Evolutionary conservation across 2,113 vertebrate species (phyloP).

Genomic region (Xerus inauris): DNA sequence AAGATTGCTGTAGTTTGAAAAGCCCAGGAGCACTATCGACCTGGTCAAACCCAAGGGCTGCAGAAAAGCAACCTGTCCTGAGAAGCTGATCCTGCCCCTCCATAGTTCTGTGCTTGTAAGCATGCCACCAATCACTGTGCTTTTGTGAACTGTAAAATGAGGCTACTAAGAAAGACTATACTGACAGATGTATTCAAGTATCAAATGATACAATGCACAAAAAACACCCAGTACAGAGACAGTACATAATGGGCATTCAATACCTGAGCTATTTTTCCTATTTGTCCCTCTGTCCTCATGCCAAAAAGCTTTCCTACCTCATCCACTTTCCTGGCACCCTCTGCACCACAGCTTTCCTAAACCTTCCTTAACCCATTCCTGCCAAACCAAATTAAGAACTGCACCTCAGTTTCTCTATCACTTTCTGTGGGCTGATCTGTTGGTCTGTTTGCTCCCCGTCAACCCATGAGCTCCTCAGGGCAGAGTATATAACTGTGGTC

Average conservation of each 20-base stretch:
- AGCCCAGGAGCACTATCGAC: neutral
- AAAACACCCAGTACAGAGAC: neutral
- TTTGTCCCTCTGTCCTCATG: neutral
- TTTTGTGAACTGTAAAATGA: neutral
- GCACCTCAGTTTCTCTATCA: rapidly evolving
- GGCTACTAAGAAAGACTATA: neutral
- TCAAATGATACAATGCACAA: neutral
- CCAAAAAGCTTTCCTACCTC: neutral
- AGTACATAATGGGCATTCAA: rapidly evolving
- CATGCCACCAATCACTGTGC: neutral
- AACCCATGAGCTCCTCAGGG: rapidly evolving
- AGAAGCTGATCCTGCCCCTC: no score
- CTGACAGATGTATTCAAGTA: neutral
- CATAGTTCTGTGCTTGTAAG: neutral
- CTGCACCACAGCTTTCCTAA: neutral
- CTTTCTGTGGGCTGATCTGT: neutral
- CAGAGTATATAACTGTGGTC: neutral
- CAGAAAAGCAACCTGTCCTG: rapidly evolving
- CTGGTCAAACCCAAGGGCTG: neutral
- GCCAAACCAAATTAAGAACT: neutral
- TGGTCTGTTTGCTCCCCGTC: no score
- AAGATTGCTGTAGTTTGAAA: neutral
- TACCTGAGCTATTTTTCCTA: rapidly evolving
- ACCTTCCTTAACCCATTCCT: neutral
- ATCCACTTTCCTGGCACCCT: rapidly evolving